Evolutionary conservation across 2,888 invertebrate species (phyloP).

Genomic region (Drosophila niveifrons): DNA sequence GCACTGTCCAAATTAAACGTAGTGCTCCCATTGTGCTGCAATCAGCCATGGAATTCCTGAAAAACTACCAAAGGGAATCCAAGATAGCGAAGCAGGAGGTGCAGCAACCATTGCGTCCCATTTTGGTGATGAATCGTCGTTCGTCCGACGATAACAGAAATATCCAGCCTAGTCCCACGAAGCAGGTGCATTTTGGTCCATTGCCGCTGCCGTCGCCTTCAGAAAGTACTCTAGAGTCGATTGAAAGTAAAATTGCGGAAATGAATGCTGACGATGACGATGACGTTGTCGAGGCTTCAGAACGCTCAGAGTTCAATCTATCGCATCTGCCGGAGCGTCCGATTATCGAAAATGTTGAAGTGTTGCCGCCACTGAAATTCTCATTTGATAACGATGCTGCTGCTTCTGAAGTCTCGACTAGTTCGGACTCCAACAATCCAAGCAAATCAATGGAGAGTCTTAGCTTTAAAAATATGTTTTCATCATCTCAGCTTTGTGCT

Average conservation of each 20-base stretch:
- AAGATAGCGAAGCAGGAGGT: not conserved
- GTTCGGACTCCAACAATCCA: not conserved
- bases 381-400: not conserved
- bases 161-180: conserved; percentile 5
- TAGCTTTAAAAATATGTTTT: not conserved
- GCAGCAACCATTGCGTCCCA: conserved; percentile 32
- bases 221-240: not conserved
- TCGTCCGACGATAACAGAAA: not conserved
- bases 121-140: conserved; percentile 13
- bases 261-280: not conserved
- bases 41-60: conserved; percentile 37
- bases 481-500: not conserved
- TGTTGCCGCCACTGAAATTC: conserved; percentile 10
- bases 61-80: not conserved
- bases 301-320: not conserved
- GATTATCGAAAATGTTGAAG: conserved; percentile 5
- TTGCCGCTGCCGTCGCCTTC: conserved; percentile 11
- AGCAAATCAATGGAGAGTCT: not conserved
- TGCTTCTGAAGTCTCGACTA: not conserved
- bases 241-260: not conserved
- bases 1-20: too few relatives aligned
- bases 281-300: not conserved
- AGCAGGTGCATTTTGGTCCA: conserved; percentile 38
- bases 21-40: not conserved
- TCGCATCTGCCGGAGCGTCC: not conserved